Evolutionary conservation across 2,797 vertebrate species (phyloP), one percentile per base, ranked within the genome.

Genomic region (Carduelis carduelis): DNA sequence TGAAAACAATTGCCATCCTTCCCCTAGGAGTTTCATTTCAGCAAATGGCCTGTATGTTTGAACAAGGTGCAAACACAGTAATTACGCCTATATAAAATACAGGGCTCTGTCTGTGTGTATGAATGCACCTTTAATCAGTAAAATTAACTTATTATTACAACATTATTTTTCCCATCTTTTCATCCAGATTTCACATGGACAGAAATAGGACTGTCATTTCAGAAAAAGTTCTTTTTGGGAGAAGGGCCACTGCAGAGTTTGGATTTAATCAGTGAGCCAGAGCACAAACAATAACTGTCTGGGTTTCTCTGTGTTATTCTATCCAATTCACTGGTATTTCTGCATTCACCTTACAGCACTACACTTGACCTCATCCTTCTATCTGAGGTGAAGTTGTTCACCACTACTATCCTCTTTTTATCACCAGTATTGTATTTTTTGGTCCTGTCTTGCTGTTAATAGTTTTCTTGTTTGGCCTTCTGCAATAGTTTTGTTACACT

Each of bases 21-120:
- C 41, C 65, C 16, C 16, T 84, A 76, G 61, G 65, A 92, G 68
- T 71, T 93, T 78, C 52, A 83, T 91, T 91, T 86, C 76, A 91
- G 50, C 39, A 83, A 78, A 46, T 26, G 18, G 39, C 7, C 30
- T 74, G 9, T 46, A 21, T 13, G 11, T n/a, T 90, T 66, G 44
- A 92, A 64, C 14, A 83, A 87, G 44, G 71, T 12, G 44, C 23
- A 89, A 89, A 77, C 24, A 39, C 17, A 55, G 18, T 65, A 75
- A 86, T 80, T 89, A 87, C 2, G 12, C 14, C 28, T 53, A 5
- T 41, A 61, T 80, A 52, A 44, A 83, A 50, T 32, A 13, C 24
- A 83, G 32, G 10, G 13, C 28, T 44, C 6, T 55, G 1, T 68
- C 12, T 18, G 10, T 50, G 10, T 50, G 19, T 18, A 11, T 15